phyloP scores from a whole-genome alignment of 1,140 invertebrate species.

The Aphis craccivora region DNA sequence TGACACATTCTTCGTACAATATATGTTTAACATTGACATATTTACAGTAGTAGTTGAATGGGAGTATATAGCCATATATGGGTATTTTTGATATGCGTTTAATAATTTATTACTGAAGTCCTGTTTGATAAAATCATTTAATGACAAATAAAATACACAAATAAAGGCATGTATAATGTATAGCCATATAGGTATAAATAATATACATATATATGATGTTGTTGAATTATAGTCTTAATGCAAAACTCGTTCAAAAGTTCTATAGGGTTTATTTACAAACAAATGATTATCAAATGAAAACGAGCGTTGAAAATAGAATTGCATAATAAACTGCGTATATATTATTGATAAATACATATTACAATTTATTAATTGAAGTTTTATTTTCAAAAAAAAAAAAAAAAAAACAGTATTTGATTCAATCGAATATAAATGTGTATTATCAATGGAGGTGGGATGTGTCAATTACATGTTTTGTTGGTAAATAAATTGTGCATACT shows the following conservation, averaged over 20 bases:
- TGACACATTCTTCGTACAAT: neutral
- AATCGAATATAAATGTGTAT: neutral
- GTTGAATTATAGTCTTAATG: neutral
- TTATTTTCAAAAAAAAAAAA: neutral
- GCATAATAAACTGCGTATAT: neutral
- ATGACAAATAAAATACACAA: neutral
- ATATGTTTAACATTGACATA: neutral
- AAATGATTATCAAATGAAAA: neutral
- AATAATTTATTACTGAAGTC: constrained; percentile 1
- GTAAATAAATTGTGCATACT: neutral
- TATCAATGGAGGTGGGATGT: neutral
- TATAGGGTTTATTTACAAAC: neutral
- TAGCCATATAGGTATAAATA: neutral
- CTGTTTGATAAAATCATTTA: neutral
- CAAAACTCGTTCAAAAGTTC: neutral
- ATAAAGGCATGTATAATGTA: neutral
- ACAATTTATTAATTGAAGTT: neutral
- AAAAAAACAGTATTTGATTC: neutral
- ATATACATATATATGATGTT: neutral
- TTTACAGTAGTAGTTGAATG: neutral
- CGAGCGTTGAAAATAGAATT: neutral
- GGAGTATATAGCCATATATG: neutral
- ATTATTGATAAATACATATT: neutral
- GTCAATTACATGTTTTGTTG: neutral
- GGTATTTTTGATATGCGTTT: neutral